Evolutionary conservation across 2,888 invertebrate species (phyloP).

Genomic region (Pterostichus niger): DNA sequence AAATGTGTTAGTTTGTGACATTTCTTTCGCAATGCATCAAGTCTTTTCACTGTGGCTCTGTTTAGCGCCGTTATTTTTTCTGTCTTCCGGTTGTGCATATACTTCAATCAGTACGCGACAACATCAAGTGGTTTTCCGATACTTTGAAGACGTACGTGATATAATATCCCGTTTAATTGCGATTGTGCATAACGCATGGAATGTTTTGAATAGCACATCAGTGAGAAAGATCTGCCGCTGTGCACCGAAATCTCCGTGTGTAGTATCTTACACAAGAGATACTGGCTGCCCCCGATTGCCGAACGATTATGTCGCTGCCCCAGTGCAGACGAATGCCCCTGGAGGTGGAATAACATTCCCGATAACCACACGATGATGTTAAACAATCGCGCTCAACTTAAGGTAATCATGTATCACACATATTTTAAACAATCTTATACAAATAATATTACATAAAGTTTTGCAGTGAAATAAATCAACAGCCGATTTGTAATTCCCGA

Average conservation of each 20-base stretch:
- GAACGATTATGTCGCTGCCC: slow-evolving; percentile 83
- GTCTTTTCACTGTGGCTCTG: slow-evolving; percentile 28
- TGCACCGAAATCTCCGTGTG: slow-evolving; percentile 79
- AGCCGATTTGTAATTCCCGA: slow-evolving; percentile 5
- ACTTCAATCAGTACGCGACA: slow-evolving; percentile 72
- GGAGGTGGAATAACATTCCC: slow-evolving; percentile 75
- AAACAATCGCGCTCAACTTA: slow-evolving; percentile 82
- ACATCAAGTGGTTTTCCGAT: slow-evolving; percentile 72
- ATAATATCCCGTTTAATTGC: background rate
- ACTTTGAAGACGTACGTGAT: slow-evolving; percentile 71
- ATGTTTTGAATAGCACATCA: slow-evolving; percentile 77
- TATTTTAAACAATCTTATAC: too few relatives aligned
- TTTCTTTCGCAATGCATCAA: background rate
- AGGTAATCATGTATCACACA: too few relatives aligned
- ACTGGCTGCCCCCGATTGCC: slow-evolving; percentile 81
- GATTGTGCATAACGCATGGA: too few relatives aligned
- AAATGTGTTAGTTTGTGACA: background rate
- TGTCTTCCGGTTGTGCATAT: slow-evolving; percentile 69
- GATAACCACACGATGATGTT: slow-evolving; percentile 77
- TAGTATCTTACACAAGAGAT: slow-evolving; percentile 79
- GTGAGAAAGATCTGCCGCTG: slow-evolving; percentile 80
- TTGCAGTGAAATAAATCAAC: slow-evolving; percentile 16
- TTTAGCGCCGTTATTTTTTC: slow-evolving; percentile 45
- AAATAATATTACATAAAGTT: too few relatives aligned
- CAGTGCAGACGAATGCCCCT: slow-evolving; percentile 78